These are phyloP conservation scores for Porites lutea DNA, from an alignment of 64 coral and sea anemone species.

Conservation along the genomic window DNA sequence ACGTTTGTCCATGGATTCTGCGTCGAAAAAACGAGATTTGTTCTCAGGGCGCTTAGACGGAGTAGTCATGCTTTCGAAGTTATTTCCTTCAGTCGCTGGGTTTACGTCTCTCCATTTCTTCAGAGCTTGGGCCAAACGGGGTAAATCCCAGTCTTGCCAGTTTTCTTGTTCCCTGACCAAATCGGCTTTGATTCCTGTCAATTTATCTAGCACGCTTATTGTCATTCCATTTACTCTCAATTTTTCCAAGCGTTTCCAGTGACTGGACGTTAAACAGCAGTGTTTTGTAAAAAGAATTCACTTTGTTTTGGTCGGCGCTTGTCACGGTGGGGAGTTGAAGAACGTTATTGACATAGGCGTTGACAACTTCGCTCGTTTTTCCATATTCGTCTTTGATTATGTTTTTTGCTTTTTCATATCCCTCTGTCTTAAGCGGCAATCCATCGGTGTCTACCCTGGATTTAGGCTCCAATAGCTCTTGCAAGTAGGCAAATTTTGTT, in stretches of 20 bases:
- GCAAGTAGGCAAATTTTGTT: conserved; percentile 59
- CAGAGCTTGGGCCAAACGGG: neutral
- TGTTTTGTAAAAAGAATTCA: neutral
- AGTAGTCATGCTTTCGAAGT: too few species aligned
- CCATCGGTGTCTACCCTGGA: conserved; percentile 33
- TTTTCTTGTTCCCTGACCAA: neutral
- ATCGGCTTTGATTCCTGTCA: conserved; percentile 10
- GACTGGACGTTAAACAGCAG: neutral
- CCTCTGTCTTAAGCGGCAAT: conserved; percentile 43
- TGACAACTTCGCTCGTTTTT: conserved; percentile 46
- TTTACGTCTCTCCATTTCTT: neutral
- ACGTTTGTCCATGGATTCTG: neutral
- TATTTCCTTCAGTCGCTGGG: neutral
- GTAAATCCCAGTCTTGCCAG: conserved; percentile 33
- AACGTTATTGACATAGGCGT: conserved; percentile 23
- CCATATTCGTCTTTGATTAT: conserved; percentile 50
- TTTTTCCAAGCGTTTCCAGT: conserved; percentile 26
- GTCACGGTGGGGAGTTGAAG: conserved; percentile 8
- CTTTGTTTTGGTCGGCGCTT: neutral
- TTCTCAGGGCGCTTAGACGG: neutral
- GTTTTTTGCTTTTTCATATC: conserved; percentile 51
- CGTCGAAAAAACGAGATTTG: neutral
- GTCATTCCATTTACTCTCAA: conserved; percentile 12
- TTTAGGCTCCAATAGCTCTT: conserved; percentile 48
- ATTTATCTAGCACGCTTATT: conserved; percentile 29